phyloP scores from a whole-genome alignment of 2,113 vertebrate species.

The Deroptyus accipitrinus region DNA sequence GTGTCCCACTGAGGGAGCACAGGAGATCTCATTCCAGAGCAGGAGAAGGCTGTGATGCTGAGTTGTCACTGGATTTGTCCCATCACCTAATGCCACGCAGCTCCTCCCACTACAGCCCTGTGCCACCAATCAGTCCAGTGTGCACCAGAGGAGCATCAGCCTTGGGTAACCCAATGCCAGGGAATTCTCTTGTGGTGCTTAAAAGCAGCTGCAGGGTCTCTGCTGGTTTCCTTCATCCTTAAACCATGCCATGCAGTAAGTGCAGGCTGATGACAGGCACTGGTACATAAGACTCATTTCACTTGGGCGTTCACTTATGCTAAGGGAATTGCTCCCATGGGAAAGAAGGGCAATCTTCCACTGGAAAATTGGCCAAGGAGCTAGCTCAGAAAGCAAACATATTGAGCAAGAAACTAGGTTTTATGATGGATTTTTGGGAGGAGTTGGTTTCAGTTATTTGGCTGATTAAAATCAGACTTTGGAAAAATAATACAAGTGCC shows the following conservation, averaged over 20 bases:
- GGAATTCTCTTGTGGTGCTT: not conserved
- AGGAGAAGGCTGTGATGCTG: not conserved
- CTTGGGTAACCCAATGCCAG: fast-evolving
- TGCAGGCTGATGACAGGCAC: not conserved
- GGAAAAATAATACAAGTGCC: constrained; percentile 30
- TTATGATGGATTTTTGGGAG: constrained; percentile 48
- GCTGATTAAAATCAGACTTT: constrained; percentile 51
- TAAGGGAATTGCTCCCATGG: not conserved
- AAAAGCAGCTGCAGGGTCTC: not conserved
- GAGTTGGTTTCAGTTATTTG: constrained; percentile 51
- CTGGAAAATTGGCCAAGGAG: constrained; percentile 29
- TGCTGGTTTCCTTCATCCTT: not conserved
- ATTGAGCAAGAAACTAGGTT: constrained; percentile 37
- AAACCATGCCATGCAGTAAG: not conserved
- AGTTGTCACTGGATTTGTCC: not conserved
- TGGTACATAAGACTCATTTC: not conserved
- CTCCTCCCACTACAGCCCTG: not conserved
- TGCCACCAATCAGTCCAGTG: not conserved
- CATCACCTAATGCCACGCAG: not conserved
- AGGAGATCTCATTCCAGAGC: not conserved
- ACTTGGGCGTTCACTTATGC: not conserved
- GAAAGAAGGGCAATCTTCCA: not conserved
- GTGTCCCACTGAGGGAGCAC: not conserved
- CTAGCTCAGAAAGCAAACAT: constrained; percentile 49
- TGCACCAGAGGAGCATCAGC: not conserved